phyloP scores from a whole-genome alignment of 92 coral and sea anemone genomes.

The Epizoanthus fatuus region DNA sequence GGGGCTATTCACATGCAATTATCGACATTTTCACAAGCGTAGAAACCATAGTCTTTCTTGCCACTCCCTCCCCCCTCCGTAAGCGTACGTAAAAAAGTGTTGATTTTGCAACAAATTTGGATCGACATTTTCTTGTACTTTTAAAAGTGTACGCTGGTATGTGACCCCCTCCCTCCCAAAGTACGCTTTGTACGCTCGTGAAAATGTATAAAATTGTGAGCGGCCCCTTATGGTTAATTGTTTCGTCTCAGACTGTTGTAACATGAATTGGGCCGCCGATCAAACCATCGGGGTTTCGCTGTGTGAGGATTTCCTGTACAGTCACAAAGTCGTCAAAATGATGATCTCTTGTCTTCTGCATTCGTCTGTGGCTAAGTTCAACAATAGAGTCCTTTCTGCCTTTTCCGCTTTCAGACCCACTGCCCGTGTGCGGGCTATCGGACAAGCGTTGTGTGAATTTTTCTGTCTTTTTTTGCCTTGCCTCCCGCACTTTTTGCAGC shows the following conservation, averaged over 20 bases:
- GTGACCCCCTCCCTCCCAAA: too few relatives aligned
- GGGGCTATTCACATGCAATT: too few relatives aligned
- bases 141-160: too few relatives aligned
- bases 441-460: conserved; percentile 69
- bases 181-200: too few relatives aligned
- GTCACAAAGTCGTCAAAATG: conserved; percentile 97
- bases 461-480: conserved; percentile 83
- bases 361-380: conserved; percentile 91
- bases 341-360: conserved; percentile 78
- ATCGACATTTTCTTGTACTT: too few relatives aligned
- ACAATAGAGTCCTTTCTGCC: conserved; percentile 89
- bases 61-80: too few relatives aligned
- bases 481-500: conserved; percentile 91
- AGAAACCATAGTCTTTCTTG: too few relatives aligned
- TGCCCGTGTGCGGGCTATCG: conserved; percentile 91
- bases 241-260: conserved; percentile 82
- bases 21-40: too few relatives aligned
- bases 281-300: conserved; percentile 89
- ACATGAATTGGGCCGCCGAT: conserved; percentile 94
- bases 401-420: conserved; percentile 89
- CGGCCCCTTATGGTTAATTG: too few relatives aligned
- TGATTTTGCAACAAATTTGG: too few relatives aligned
- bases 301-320: conserved; percentile 92
- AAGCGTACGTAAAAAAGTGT: too few relatives aligned
- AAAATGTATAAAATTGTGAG: too few relatives aligned